Base-by-base conservation (phyloP, 2,113 vertebrate genomes). In the Pseudorectes ferrugineus region DNA sequence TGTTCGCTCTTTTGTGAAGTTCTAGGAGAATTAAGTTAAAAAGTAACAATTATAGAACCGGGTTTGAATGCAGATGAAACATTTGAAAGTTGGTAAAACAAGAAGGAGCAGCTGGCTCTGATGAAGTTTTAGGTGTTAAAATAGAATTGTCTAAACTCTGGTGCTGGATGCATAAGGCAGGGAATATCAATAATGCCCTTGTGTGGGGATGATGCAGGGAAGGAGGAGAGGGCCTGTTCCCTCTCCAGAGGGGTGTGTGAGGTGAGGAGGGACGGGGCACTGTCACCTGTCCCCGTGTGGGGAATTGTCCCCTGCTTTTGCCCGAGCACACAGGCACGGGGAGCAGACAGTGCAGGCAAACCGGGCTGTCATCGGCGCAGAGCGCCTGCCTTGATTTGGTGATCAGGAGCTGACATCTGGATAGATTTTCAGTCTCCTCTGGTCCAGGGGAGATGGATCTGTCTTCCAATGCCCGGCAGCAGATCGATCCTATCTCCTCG, bases 401-500 rank as follows among this genome's bases (percentile, higher is more conserved):
- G 74, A 46, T 36, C 87, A 57, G 89, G 61, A 72, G n/a, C 4
- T 88, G 89, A 93, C 93, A 43, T n/a, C 63, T 36, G 52, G 36
- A 93, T 85, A 9, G 89, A 90, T 96, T 92, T 92, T 90, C 87
- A 88, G 84, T 91, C 85, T 92, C 22, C 59, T 74, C 72, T 61
- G 81, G 84, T 48, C 91, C 72, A 36, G 59, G 72, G 57, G 12
- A 81, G 87, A 85, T 74, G 92, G 66, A 95, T 92, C 55, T 85
- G 43, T 91, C 59, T 23, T 85, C 51, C 2, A 35, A 8, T 45
- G 78, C 29, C 84, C 78, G 61, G 87, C 67, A 92, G 74, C 84
- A 87, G 89, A 89, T 95, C 23, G 19, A 87, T 89, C 63, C 63
- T 45, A 40, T 85, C 81, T 89, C 89, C 79, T 85, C 48, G 46